Evolutionary conservation across 2,888 invertebrate species (phyloP), one percentile per base, ranked within the genome.

Genomic region (Phytoseiulus persimilis): DNA sequence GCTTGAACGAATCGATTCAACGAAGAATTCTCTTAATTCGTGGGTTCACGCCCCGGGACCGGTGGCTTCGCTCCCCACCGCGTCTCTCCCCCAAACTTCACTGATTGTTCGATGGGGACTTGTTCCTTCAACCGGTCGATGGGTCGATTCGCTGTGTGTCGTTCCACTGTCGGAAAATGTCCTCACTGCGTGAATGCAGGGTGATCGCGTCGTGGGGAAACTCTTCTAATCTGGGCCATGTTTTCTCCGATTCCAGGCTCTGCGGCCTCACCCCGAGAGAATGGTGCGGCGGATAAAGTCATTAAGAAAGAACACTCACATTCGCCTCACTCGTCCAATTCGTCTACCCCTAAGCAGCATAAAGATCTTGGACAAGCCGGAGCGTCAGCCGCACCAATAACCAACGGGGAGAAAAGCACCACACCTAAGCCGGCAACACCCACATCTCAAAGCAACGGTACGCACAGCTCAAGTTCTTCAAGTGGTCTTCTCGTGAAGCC

Each of bases 261-360:
- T n/a, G 87, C 87, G 28, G 95, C 95, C 92, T 94, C 93, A 83
- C 92, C 93, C 0, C 91, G 95, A 91, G 93, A 94, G 92, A 94
- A 94, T 91, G 93, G 93, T 90, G 94, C 96, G 90, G 96, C 96
- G 87, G 92, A 96, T 92, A 46, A 93, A 95, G 91, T 90, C 91
- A 89, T 92, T 91, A 91, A 92, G 92, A 91, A 91, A 90, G 91
- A 91, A 90, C 91, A 91, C 89, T 89, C 91, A 32, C 91, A 91
- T 89, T 91, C 91, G 89, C 91, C 91, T 83, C 91, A 91, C 45
- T 91, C 91, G 90, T 90, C 91, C 90, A 91, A 90, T 84, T 91
- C 91, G 83, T 91, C 91, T 84, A 91, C 90, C 89, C 90, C 91
- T 46, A 91, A 87, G 87, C 39, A 45, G n/a, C 87, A 87, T 32